Conservation (phyloP, 2,797 vertebrate species). For the Philypnodon macrostomus region DNA sequence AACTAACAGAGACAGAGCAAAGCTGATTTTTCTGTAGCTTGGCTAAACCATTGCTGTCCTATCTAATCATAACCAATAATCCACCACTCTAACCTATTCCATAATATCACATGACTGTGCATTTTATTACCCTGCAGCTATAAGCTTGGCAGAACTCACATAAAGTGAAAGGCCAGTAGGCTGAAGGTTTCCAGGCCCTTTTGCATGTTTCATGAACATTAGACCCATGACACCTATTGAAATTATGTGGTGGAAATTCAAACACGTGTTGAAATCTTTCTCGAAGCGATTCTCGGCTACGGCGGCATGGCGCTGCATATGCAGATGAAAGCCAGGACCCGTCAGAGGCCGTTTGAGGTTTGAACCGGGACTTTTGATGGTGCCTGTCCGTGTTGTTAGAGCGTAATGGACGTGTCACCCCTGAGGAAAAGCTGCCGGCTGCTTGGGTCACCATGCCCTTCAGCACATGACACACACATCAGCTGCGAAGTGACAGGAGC, state of each 20-base stretch:
- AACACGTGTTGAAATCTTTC: conserved; percentile 41
- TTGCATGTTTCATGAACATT: conserved; percentile 55
- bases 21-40: conserved; percentile 19
- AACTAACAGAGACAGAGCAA: conserved; percentile 20
- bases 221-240: conserved; percentile 39
- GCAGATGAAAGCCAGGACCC: conserved; percentile 37
- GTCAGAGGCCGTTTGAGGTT: conserved; percentile 39
- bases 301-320: conserved; percentile 20
- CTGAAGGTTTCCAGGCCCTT: conserved; percentile 40
- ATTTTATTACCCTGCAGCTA: conserved; percentile 47
- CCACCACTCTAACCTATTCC: conserved; percentile 35
- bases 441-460: conserved; percentile 63
- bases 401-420: conserved; percentile 64
- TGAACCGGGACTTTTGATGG: conserved; percentile 33
- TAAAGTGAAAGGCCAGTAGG: conserved; percentile 42
- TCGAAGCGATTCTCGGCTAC: conserved; percentile 13
- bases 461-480: conserved; percentile 53
- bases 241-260: conserved; percentile 41
- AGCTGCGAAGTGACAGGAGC: conserved; percentile 47
- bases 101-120: conserved; percentile 53
- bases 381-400: conserved; percentile 53
- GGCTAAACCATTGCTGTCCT: conserved; percentile 24
- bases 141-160: conserved; percentile 45
- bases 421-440: conserved; percentile 55
- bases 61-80: conserved; percentile 35